phyloP scores from a whole-genome alignment of 2,113 vertebrate species.

The Hystrix cristata region DNA sequence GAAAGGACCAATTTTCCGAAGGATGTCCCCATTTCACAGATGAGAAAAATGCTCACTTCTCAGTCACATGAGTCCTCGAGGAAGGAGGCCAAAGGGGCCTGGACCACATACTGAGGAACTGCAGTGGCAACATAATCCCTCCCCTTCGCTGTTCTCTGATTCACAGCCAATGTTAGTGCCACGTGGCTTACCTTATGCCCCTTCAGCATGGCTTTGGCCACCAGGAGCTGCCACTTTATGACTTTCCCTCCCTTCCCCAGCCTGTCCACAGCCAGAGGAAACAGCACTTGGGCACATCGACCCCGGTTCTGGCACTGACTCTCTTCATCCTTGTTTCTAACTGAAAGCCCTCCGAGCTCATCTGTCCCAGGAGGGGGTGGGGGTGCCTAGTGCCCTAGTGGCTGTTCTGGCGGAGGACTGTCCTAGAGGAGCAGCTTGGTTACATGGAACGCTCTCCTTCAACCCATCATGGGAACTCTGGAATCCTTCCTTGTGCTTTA shows the following conservation, averaged over 20 bases:
- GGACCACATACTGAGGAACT: background rate
- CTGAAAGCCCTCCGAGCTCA: background rate
- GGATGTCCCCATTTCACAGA: background rate
- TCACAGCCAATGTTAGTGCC: background rate
- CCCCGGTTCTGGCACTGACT: background rate
- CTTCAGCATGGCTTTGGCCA: background rate
- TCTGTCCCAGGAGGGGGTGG: background rate
- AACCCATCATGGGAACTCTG: accelerated
- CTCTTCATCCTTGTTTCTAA: background rate
- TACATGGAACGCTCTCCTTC: background rate
- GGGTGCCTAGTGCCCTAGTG: background rate
- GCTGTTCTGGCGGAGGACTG: background rate
- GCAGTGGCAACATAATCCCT: background rate
- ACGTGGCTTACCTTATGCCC: background rate
- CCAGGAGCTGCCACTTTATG: background rate
- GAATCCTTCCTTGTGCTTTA: background rate
- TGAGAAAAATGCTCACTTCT: background rate
- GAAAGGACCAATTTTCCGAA: background rate
- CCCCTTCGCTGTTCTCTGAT: background rate
- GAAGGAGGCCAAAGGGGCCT: background rate
- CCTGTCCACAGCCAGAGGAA: background rate
- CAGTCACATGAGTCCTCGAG: background rate
- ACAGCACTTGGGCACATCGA: background rate
- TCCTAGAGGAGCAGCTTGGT: background rate
- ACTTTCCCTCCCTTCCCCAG: background rate